A percentile compares a stretch with the other conserved stretches of the same genome.
Evolutionary conservation across 1,140 invertebrate genomes (phyloP).

Genomic region (Bradysia coprophila): DNA sequence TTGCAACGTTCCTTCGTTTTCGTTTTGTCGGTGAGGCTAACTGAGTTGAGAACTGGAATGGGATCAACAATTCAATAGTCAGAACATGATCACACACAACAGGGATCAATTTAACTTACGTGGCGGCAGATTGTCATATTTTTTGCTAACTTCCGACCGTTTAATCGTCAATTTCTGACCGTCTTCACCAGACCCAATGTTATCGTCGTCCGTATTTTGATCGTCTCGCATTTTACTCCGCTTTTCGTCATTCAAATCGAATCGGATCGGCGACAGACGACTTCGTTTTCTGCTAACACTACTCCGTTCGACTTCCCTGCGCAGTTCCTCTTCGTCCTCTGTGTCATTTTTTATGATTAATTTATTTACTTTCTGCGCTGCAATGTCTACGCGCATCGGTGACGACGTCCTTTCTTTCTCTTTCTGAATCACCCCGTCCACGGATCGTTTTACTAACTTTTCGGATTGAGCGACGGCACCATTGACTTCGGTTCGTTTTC

Average conservation of each 20-base stretch:
- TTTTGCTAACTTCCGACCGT: conserved; percentile 11
- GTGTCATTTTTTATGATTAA: conserved; percentile 16
- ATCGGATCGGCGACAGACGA: conserved; percentile 14
- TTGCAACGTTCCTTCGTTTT: conserved; percentile 40
- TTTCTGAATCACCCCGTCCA: conserved; percentile 6
- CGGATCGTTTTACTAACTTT: conserved; percentile 7
- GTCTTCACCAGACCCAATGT: conserved; percentile 2
- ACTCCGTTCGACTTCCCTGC: conserved; percentile 1
- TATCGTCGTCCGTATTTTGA: conserved; percentile 1
- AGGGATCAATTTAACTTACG: conserved; percentile 19
- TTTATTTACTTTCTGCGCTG: conserved; percentile 12
- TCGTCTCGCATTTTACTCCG: conserved; percentile 1
- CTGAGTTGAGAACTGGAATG: too few species aligned
- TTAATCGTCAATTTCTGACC: conserved; percentile 1
- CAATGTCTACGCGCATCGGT: conserved; percentile 7
- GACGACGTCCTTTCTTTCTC: conserved; percentile 11
- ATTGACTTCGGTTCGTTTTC: too few species aligned
- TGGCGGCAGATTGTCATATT: conserved; percentile 27
- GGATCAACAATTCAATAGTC: too few species aligned
- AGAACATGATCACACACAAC: too few species aligned
- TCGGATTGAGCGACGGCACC: neutral
- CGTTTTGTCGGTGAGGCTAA: conserved; percentile 10
- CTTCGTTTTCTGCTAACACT: conserved; percentile 7
- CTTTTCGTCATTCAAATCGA: conserved; percentile 6
- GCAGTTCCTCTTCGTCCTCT: conserved; percentile 14